Base-by-base conservation (phyloP, 2,113 vertebrate species). In the Scolopax mira region DNA sequence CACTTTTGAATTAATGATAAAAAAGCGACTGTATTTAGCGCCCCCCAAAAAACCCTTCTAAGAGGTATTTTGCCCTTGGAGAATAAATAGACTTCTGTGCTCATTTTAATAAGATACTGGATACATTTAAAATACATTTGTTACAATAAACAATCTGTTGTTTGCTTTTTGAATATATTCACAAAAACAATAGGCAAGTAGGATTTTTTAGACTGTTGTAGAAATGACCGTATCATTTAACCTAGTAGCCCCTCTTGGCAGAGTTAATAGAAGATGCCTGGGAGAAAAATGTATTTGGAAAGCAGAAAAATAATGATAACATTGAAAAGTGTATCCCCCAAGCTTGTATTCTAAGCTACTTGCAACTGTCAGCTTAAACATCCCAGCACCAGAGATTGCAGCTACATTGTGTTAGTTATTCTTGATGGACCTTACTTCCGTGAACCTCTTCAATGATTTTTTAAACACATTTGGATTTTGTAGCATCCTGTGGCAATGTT, bases 1-100 rank as follows among this genome's bases (percentile, higher is more conserved):
- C 44, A 52, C 58, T 55, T 90, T 85, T 21, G 16, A 30, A 85
- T 88, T 96, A 96, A 95, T 78, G 57, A 85, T 91, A 88, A 84
- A 90, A 88, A 79, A 46, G 13, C 69, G 92, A 33, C 54, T 96
- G 49, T 28, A 62, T 74, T 91, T 84, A 67, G 46, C 0, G 0
- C 2, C 7, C 16, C 64, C 2, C 23, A 74, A 55, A 31, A 44
- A 69, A 41, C 0, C 1, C 17, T 31, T 54, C 16, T 41, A 48
- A 71, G 64, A 85, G 37, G 5, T 89, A 83, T 79, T 93, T 91
- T 87, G 10, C 5, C 41, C 35, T 71, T 74, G 30, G 51, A 65
- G 24, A 67, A 66, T 52, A 86, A 65, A 42, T 86, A 72, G 1
- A 6, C 57, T 87, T 54, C 18, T 72, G 16, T 72, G 44, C 2